These are phyloP conservation scores for Drosophila conformis DNA, from an alignment of 2,888 invertebrate species.

Conservation along the genomic window DNA sequence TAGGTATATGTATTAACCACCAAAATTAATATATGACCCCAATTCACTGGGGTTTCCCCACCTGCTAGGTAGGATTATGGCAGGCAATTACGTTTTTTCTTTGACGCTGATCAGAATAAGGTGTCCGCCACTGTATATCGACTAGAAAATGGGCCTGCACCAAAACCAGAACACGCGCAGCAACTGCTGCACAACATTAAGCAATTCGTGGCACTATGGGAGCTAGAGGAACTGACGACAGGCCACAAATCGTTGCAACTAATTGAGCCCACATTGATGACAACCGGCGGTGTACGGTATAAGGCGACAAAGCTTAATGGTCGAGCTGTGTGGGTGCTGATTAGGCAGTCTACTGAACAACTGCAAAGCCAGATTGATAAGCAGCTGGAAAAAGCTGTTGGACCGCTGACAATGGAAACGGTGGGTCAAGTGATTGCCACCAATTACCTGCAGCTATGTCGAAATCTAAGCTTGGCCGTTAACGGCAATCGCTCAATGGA, in stretches of 20 bases:
- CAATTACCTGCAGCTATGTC: conserved; percentile 47
- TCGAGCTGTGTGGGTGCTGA: conserved; percentile 21
- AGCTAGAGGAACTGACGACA: conserved; percentile 52
- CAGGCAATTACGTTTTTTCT: no score
- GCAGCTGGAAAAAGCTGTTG: conserved; percentile 9
- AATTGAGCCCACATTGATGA: conserved; percentile 44
- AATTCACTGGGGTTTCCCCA: no score
- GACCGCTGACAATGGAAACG: conserved; percentile 8
- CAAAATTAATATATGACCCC: no score
- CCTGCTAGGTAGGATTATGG: no score
- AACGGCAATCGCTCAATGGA: conserved; percentile 86
- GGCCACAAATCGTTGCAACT: conserved; percentile 17
- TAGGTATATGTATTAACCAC: no score
- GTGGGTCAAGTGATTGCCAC: conserved; percentile 36
- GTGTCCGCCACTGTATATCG: no score
- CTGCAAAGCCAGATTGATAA: conserved; percentile 50
- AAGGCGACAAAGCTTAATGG: conserved; percentile 13
- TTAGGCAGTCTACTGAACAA: conserved; percentile 37
- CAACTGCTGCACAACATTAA: conserved; percentile 47
- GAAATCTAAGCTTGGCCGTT: conserved; percentile 39
- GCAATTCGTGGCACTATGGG: conserved; percentile 55
- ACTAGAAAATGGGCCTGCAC: background rate
- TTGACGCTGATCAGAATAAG: no score
- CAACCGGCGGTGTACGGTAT: conserved; percentile 54
- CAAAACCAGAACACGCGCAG: background rate